phyloP scores from a whole-genome alignment of 2,797 vertebrate genomes.

The Sparidentex hasta region DNA sequence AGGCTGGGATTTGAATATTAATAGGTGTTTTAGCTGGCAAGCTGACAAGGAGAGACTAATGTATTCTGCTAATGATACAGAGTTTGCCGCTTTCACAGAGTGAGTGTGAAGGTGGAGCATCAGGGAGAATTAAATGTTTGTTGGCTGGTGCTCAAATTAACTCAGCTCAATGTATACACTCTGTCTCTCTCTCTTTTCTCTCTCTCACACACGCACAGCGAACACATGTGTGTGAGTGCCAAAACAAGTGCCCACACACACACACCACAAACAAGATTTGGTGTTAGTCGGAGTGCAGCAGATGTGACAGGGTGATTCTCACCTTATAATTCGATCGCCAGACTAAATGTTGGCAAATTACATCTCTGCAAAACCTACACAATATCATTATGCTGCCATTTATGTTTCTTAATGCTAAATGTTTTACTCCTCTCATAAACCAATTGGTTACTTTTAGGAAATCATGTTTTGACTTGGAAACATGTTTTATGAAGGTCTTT shows the following conservation, averaged over 20 bases:
- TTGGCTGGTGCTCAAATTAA: slow-evolving; percentile 71
- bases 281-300: slow-evolving; percentile 27
- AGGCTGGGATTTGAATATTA: slow-evolving; percentile 68
- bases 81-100: slow-evolving; percentile 69
- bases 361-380: no score
- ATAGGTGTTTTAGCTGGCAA: slow-evolving; percentile 63
- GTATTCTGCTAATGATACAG: slow-evolving; percentile 76
- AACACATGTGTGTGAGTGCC: slow-evolving; percentile 48
- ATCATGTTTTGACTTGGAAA: no score
- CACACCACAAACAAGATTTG: slow-evolving; percentile 17
- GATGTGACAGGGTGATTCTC: slow-evolving; percentile 33
- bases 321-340: not conserved
- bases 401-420: no score
- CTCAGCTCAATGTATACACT: slow-evolving; percentile 48
- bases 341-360: no score
- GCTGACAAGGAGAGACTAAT: slow-evolving; percentile 69
- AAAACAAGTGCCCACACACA: slow-evolving; percentile 30
- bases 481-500: no score
- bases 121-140: slow-evolving; percentile 70
- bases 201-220: not conserved
- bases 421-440: no score
- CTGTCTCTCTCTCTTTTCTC: not conserved
- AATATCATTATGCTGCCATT: no score
- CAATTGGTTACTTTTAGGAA: no score
- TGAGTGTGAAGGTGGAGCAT: slow-evolving; percentile 71